Conservation (phyloP, 2,888 invertebrate species). For the Sphaeridia pumilis region DNA sequence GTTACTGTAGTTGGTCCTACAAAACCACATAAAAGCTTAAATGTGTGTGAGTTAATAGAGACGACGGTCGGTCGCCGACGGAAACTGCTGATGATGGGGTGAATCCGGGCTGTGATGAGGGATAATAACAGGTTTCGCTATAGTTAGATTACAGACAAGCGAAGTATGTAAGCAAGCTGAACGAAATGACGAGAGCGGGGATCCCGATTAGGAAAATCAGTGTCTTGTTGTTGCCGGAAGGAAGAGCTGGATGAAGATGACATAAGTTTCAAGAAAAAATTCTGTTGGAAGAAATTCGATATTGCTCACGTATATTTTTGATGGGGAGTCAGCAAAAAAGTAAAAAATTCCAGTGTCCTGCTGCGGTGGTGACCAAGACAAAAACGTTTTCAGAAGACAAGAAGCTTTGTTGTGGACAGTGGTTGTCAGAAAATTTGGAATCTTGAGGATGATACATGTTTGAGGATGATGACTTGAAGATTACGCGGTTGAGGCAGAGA, state of each 20-base stretch:
- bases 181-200: constrained; percentile 36
- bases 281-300: too few species aligned
- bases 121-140: constrained; percentile 36
- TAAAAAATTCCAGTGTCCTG: constrained; percentile 22
- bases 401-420: too few species aligned
- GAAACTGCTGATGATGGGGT: constrained; percentile 22
- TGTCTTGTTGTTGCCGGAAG: constrained; percentile 4
- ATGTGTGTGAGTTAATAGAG: too few species aligned
- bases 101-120: constrained; percentile 35
- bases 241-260: background rate
- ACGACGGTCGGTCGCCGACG: too few species aligned
- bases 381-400: too few species aligned
- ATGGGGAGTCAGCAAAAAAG: constrained; percentile 10
- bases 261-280: too few species aligned
- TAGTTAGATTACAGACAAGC: constrained; percentile 34
- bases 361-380: constrained; percentile 26
- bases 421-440: too few species aligned
- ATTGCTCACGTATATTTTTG: constrained; percentile 11
- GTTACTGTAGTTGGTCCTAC: too few species aligned
- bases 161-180: constrained; percentile 35
- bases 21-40: too few species aligned
- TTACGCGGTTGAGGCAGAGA: too few species aligned
- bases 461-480: background rate
- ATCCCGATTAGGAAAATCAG: constrained; percentile 36
- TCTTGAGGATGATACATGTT: too few species aligned